phyloP scores from a whole-genome alignment of 2,797 vertebrate species.

The Pachyuromys duprasi region DNA sequence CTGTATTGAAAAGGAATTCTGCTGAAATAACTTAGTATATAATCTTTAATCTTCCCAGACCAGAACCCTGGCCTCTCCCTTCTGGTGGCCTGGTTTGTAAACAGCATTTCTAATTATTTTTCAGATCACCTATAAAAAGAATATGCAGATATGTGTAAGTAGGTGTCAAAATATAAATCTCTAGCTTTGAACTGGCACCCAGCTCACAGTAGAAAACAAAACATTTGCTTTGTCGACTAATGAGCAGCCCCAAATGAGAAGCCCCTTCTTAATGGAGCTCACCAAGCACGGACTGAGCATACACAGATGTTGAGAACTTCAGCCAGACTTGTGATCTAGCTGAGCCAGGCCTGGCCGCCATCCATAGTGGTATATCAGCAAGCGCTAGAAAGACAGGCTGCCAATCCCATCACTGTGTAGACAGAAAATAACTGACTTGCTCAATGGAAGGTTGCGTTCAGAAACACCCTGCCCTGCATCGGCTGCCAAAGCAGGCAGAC shows the following conservation, averaged over 20 bases:
- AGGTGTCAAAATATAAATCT: constrained; percentile 40
- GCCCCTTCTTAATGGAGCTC: neutral
- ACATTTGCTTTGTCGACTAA: constrained; percentile 41
- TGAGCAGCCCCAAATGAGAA: neutral
- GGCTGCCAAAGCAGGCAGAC: neutral
- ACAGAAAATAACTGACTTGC: constrained; percentile 40
- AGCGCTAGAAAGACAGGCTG: neutral
- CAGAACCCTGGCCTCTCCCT: neutral
- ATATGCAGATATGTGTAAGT: neutral
- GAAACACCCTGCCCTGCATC: neutral
- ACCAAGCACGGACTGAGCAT: neutral
- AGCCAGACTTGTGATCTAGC: constrained; percentile 4
- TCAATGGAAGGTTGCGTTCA: constrained; percentile 42
- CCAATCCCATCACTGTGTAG: neutral
- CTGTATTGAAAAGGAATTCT: neutral
- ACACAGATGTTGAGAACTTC: constrained; percentile 17
- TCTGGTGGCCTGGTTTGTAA: neutral
- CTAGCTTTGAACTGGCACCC: neutral
- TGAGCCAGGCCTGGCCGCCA: neutral
- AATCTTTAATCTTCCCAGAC: neutral
- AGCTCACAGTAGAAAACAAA: constrained; percentile 39
- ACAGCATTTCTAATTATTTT: neutral
- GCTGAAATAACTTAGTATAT: neutral
- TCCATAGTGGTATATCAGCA: neutral
- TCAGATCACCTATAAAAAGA: neutral